These are phyloP conservation scores for Agrypnus murinus DNA, from an alignment of 2,888 invertebrate species.

Conservation along the genomic window DNA sequence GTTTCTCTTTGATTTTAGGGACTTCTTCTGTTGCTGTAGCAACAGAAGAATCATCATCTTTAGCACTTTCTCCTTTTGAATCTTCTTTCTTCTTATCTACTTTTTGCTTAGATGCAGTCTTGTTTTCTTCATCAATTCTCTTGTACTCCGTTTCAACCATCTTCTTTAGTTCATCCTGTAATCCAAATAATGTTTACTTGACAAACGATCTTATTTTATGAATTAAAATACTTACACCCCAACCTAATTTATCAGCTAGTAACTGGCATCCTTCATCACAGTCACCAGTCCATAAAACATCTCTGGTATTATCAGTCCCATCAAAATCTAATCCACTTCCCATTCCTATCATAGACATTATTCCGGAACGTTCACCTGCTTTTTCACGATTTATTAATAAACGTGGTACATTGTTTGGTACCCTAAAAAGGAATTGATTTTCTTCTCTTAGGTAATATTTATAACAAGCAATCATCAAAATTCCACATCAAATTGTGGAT, in stretches of 20 bases:
- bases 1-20: too few species aligned
- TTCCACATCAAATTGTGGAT: too few species aligned
- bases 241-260: constrained; percentile 85
- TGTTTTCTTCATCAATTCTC: constrained; percentile 69
- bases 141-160: constrained; percentile 76
- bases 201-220: too few species aligned
- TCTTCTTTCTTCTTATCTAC: constrained; percentile 9
- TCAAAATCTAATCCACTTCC: constrained; percentile 82
- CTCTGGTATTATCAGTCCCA: constrained; percentile 76
- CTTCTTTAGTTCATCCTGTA: constrained; percentile 77
- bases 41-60: too few species aligned
- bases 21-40: too few species aligned
- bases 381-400: constrained; percentile 91
- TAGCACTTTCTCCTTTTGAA: too few species aligned
- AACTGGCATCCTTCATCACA: constrained; percentile 87
- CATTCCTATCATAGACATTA: constrained; percentile 68
- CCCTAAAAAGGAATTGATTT: constrained; percentile 70
- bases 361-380: constrained; percentile 72
- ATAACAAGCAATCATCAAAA: background rate
- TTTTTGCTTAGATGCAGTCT: background rate
- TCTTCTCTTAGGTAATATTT: too few species aligned
- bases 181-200: too few species aligned
- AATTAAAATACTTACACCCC: constrained; percentile 76
- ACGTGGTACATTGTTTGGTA: constrained; percentile 83
- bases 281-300: constrained; percentile 88